A percentile compares a stretch with the other conserved stretches of the same genome.
Conservation (phyloP, 2,113 vertebrate genomes). For the Odobenus rosmarus region DNA sequence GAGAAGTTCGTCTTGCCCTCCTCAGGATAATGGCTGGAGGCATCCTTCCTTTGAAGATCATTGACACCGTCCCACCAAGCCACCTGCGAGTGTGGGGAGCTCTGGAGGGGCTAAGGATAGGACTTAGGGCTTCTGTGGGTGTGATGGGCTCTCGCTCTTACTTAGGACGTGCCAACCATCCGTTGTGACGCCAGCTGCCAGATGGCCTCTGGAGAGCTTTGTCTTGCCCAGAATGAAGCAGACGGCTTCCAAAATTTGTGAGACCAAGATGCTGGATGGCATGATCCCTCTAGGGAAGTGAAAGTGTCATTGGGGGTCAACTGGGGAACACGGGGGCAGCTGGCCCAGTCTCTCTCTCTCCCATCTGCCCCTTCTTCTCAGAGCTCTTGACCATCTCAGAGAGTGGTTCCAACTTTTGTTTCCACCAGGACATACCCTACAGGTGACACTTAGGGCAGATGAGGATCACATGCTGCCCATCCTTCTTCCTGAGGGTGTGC, state of each 20-base stretch:
- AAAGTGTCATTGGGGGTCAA: not conserved
- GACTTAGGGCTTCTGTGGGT: not conserved
- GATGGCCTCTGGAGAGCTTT: not conserved
- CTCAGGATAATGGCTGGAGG: conserved; percentile 67
- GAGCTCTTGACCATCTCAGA: not conserved
- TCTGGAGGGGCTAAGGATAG: not conserved
- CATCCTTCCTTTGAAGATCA: not conserved
- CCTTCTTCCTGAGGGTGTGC: not conserved
- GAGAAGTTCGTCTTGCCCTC: conserved; percentile 45
- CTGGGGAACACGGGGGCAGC: not conserved
- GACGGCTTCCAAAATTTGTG: not conserved
- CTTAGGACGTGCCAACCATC: not conserved
- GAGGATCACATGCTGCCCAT: not conserved
- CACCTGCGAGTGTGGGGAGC: not conserved
- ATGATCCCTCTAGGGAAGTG: not conserved
- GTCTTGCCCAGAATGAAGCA: conserved; percentile 32
- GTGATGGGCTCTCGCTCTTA: not conserved
- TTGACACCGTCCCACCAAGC: not conserved
- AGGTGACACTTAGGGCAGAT: not conserved
- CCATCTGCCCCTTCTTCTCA: not conserved
- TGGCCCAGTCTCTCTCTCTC: not conserved
- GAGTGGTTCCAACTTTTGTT: not conserved
- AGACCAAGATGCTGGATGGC: not conserved
- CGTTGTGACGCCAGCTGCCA: conserved; percentile 43
- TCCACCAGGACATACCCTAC: not conserved